Percentiles rank a stretch among this genome's conserved stretches.
These are phyloP conservation scores for Arbacia lixula DNA, from an alignment of 53 echinoderm and acorn worm genomes.

Conservation along the genomic window DNA sequence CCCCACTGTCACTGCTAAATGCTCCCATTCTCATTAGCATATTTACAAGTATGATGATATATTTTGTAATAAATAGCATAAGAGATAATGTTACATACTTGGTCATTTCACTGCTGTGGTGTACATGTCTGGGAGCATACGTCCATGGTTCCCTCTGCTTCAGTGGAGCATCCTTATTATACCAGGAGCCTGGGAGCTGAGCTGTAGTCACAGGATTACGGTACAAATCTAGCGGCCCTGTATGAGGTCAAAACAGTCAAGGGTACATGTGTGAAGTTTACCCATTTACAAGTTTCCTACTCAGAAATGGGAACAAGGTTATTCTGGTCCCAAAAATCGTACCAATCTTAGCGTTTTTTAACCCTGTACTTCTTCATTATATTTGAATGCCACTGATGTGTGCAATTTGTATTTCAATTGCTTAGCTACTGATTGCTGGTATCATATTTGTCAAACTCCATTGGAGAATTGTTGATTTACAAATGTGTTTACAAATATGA, in stretches of 20 bases:
- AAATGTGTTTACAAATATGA: no score
- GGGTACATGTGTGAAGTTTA: not conserved
- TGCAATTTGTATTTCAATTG: no score
- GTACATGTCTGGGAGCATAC: conserved; percentile 82
- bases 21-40: no score
- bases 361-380: no score
- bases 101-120: conserved; percentile 99
- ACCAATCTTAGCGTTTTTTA: no score
- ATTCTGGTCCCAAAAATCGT: no score
- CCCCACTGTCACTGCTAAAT: not conserved
- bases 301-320: no score
- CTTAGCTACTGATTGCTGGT: no score
- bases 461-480: no score
- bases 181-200: conserved; percentile 80
- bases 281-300: no score
- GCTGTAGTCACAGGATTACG: conserved; percentile 63
- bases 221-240: conserved; percentile 63
- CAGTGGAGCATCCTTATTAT: conserved; percentile 67
- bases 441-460: no score
- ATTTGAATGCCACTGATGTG: no score
- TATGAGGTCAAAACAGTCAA: not conserved
- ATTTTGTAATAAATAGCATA: not conserved
- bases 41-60: not conserved
- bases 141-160: conserved; percentile 93
- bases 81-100: conserved; percentile 56